Evolutionary conservation across 2,113 vertebrate species (phyloP).

Genomic region (Etheostoma cragini): DNA sequence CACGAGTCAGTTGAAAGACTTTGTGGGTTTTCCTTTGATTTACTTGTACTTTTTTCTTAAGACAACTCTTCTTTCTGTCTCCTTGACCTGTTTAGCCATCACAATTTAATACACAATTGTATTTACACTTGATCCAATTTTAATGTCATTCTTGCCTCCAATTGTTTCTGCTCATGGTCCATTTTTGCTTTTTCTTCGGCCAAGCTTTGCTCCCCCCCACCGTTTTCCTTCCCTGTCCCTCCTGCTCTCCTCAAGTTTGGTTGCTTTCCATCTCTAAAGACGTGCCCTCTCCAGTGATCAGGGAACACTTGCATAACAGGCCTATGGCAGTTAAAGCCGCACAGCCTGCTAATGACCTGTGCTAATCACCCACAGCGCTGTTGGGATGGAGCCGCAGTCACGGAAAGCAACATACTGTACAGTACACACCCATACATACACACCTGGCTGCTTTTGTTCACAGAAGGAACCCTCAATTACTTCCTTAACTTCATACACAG

Average conservation of each 20-base stretch:
- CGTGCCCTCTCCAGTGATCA: constrained; percentile 41
- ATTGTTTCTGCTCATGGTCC: neutral
- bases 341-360: constrained; percentile 57
- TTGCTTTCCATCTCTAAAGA: constrained; percentile 44
- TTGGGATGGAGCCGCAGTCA: constrained; percentile 30
- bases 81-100: neutral
- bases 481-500: neutral
- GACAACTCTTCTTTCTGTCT: neutral
- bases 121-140: neutral
- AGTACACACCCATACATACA: constrained; percentile 14
- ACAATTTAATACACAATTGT: neutral
- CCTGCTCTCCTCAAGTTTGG: constrained; percentile 5
- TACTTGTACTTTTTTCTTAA: neutral
- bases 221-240: neutral
- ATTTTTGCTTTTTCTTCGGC: neutral
- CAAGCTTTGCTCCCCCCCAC: neutral
- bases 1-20: neutral
- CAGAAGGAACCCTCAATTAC: neutral
- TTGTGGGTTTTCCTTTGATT: neutral
- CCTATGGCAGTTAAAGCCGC: constrained; percentile 54
- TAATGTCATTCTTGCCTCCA: neutral
- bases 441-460: constrained; percentile 49
- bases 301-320: constrained; percentile 75
- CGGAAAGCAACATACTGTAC: constrained; percentile 2
- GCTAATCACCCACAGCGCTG: constrained; percentile 59